Evolutionary conservation across 1,140 invertebrate species (phyloP).

Genomic region (Dicyema japonicum): DNA sequence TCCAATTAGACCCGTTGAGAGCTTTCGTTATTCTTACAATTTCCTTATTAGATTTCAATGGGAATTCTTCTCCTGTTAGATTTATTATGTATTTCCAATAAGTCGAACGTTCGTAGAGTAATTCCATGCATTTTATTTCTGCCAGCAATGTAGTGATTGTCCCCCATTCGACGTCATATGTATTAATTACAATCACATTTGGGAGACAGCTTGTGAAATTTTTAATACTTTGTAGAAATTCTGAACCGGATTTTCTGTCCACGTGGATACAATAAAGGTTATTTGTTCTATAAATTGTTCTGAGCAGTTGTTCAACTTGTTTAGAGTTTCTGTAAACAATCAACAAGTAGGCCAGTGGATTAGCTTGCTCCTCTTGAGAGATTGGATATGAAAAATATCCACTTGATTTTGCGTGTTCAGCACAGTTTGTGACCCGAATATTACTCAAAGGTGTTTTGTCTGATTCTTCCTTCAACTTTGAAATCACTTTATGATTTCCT

Average conservation of each 20-base stretch:
- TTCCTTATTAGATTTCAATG: conserved; percentile 10
- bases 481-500: no score
- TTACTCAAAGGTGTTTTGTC: no score
- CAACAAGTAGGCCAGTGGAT: no score
- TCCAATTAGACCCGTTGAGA: conserved; percentile 9
- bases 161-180: conserved; percentile 1
- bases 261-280: conserved; percentile 17
- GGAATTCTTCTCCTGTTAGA: conserved; percentile 8
- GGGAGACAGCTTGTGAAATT: not conserved
- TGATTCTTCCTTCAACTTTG: no score
- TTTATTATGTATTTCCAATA: conserved; percentile 10
- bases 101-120: not conserved
- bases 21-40: conserved; percentile 9
- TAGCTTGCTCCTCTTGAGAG: no score
- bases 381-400: no score
- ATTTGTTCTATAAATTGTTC: conserved; percentile 12
- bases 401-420: no score
- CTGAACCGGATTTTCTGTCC: conserved; percentile 7
- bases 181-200: no score
- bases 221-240: conserved; percentile 6
- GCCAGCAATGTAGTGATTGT: conserved; percentile 1
- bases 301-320: conserved; percentile 11
- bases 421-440: no score
- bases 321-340: no score
- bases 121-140: conserved; percentile 2